Conservation (phyloP, 2,113 vertebrate genomes). For the Gobio gobio region DNA sequence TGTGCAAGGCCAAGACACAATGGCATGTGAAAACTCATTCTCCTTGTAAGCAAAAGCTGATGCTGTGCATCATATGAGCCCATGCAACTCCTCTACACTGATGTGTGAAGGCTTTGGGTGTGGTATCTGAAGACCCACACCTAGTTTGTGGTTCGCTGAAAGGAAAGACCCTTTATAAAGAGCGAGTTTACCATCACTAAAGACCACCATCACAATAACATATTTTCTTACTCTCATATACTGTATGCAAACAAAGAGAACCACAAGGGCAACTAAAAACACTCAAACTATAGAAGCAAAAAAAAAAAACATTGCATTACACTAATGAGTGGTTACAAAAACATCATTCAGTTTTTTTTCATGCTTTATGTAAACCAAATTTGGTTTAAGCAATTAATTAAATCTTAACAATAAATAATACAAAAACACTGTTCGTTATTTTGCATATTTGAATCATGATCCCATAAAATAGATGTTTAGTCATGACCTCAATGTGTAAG, state of each 20-base stretch:
- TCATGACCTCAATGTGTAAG: not conserved
- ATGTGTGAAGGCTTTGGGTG: slow-evolving; percentile 41
- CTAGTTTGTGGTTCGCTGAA: slow-evolving; percentile 15
- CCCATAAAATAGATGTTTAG: not conserved
- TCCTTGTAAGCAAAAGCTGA: not conserved
- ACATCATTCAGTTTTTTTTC: not conserved
- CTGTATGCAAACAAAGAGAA: not conserved
- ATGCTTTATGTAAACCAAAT: not conserved
- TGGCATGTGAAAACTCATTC: slow-evolving; percentile 34
- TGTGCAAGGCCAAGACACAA: slow-evolving; percentile 1
- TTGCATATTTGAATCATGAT: not conserved
- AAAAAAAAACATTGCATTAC: too few species aligned
- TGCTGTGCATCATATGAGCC: not conserved
- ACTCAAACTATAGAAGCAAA: not conserved
- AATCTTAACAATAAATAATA: not conserved
- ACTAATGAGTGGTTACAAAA: too few species aligned
- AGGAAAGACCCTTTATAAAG: slow-evolving; percentile 27
- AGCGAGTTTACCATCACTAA: not conserved
- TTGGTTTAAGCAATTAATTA: not conserved
- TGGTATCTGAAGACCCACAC: slow-evolving; percentile 8
- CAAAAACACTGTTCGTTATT: not conserved
- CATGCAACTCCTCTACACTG: not conserved
- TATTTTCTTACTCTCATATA: not conserved
- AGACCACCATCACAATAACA: not conserved
- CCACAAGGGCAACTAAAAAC: not conserved